Percentiles rank a stretch among this genome's conserved stretches.
Conservation (phyloP, 2,113 vertebrate genomes). For the Desmodus rotundus region DNA sequence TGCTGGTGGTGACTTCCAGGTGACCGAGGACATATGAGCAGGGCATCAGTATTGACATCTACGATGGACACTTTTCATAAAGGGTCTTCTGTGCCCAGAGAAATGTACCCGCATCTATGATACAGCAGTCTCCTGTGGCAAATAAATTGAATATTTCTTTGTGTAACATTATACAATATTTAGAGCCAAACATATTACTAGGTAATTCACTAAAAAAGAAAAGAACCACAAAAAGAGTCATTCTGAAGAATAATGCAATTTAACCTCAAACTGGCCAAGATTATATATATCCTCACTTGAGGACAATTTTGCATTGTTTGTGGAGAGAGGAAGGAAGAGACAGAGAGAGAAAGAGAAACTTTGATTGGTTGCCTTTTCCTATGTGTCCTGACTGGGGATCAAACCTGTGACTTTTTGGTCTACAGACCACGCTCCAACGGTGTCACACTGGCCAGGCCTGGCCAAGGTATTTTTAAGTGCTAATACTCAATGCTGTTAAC, state of each 20-base stretch:
- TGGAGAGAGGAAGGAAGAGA: no score
- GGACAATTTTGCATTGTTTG: no score
- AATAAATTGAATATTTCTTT: background rate
- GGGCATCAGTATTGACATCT: background rate
- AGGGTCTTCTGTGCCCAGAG: background rate
- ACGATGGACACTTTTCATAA: background rate
- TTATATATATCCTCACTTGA: background rate
- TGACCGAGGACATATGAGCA: background rate
- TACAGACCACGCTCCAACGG: no score
- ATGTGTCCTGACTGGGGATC: background rate
- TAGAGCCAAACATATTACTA: conserved; percentile 1
- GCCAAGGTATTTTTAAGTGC: background rate
- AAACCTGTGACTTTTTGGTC: background rate
- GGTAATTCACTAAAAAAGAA: background rate
- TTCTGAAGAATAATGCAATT: background rate
- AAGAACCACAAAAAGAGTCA: background rate
- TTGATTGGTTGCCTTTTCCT: no score
- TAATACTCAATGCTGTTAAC: background rate
- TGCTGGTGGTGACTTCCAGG: background rate
- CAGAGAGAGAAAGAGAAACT: no score
- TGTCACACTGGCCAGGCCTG: background rate
- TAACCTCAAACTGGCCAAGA: background rate
- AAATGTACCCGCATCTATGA: background rate
- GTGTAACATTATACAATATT: background rate
- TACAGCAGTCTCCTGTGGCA: background rate